Percentiles rank a stretch among this genome's conserved stretches.
These are phyloP conservation scores for Catotricha subobsoleta DNA, from an alignment of 2,888 invertebrate genomes.

Conservation along the genomic window DNA sequence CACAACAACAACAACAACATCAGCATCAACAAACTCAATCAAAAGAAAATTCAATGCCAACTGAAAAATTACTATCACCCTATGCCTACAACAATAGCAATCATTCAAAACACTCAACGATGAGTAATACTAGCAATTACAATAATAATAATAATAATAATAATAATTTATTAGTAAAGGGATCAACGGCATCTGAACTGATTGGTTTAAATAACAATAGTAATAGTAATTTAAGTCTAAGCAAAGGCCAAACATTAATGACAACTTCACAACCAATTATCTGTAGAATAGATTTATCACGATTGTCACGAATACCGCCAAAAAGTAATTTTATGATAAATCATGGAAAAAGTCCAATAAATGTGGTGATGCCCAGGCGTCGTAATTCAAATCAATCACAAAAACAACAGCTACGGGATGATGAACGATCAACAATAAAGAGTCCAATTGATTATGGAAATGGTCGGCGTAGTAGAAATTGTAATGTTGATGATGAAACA, in stretches of 20 bases:
- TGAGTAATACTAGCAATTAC: too few relatives aligned
- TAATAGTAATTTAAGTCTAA: conserved; percentile 4
- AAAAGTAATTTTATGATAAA: conserved; percentile 16
- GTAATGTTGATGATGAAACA: not conserved
- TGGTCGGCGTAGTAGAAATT: not conserved
- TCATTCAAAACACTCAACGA: too few relatives aligned
- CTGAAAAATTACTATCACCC: conserved; percentile 16
- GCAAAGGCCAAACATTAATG: not conserved
- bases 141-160: conserved; percentile 16
- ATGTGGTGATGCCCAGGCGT: not conserved
- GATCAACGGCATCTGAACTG: conserved; percentile 11
- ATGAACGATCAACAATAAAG: conserved; percentile 1
- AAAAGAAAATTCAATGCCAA: conserved; percentile 19
- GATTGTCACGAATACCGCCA: conserved; percentile 19
- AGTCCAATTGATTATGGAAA: not conserved
- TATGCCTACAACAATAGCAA: too few relatives aligned
- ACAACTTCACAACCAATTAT: conserved; percentile 16
- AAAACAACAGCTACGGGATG: not conserved
- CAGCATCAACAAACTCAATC: too few relatives aligned
- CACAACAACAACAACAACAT: too few relatives aligned
- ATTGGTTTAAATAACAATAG: conserved; percentile 8
- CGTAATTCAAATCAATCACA: conserved; percentile 1
- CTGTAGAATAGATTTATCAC: conserved; percentile 25
- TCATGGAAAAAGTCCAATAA: conserved; percentile 14
- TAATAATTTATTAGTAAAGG: too few relatives aligned